Conservation (phyloP, 2,797 vertebrate species). For the Hypotaenidia philippensis region DNA sequence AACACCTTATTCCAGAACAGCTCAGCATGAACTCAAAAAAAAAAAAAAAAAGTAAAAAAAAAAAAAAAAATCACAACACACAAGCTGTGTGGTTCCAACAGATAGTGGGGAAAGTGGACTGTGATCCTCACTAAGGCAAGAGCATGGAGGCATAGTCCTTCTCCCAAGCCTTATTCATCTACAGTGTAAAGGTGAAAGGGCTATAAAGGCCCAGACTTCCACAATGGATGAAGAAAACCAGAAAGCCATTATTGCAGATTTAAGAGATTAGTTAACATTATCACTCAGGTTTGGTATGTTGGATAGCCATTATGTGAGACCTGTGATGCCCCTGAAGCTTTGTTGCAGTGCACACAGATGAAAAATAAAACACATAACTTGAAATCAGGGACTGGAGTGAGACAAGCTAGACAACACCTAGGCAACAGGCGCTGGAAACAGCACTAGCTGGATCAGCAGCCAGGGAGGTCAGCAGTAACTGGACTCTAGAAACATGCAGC, state of each 20-base stretch:
- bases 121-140: background rate
- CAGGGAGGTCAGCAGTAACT: background rate
- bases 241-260: background rate
- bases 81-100: background rate
- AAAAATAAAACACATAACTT: background rate
- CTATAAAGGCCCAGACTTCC: background rate
- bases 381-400: background rate
- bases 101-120: fast-evolving
- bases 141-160: background rate
- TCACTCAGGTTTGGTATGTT: background rate
- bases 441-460: background rate
- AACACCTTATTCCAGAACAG: background rate
- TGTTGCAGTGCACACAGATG: background rate
- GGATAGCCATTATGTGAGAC: background rate
- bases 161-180: background rate
- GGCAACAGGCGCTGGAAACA: background rate
- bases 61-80: background rate
- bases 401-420: background rate
- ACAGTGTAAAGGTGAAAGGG: background rate
- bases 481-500: background rate
- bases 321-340: background rate
- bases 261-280: background rate
- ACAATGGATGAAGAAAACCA: background rate
- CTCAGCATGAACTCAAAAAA: background rate
- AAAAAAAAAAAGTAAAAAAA: too few species aligned